Evolutionary conservation across 2,888 invertebrate species (phyloP).

Genomic region (Plagodis dolabraria): DNA sequence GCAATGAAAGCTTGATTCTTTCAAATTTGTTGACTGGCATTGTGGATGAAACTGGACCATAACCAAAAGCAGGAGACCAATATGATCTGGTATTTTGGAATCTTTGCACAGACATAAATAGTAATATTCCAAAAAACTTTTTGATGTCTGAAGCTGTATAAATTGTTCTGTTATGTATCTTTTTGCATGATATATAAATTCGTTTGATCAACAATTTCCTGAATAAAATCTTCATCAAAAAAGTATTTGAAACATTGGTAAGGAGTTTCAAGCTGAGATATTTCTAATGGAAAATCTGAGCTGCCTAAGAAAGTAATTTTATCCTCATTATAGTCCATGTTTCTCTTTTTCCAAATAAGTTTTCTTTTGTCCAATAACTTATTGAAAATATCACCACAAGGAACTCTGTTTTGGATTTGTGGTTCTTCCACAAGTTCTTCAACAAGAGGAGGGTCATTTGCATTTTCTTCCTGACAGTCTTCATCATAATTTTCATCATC

Average conservation of each 20-base stretch:
- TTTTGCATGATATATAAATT: slow-evolving; percentile 23
- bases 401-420: too few species aligned
- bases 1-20: slow-evolving; percentile 27
- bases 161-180: slow-evolving; percentile 16
- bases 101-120: slow-evolving; percentile 39
- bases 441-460: too few species aligned
- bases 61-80: slow-evolving; percentile 38
- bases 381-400: slow-evolving; percentile 1
- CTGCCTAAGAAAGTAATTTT: slow-evolving; percentile 22
- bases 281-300: slow-evolving; percentile 14
- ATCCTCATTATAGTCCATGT: slow-evolving; percentile 21
- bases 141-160: slow-evolving; percentile 17
- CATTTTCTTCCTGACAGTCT: too few species aligned
- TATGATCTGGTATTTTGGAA: slow-evolving; percentile 40
- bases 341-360: slow-evolving; percentile 19
- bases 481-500: too few species aligned
- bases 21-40: slow-evolving; percentile 46
- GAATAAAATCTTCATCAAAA: slow-evolving; percentile 10
- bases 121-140: slow-evolving; percentile 39
- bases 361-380: slow-evolving; percentile 14
- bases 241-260: slow-evolving; percentile 33
- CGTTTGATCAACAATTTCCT: slow-evolving; percentile 28
- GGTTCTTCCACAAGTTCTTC: too few species aligned
- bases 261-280: slow-evolving; percentile 24
- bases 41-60: slow-evolving; percentile 36